Evolutionary conservation across 2,888 invertebrate species (phyloP).

Genomic region (Drosophila kuntzei): DNA sequence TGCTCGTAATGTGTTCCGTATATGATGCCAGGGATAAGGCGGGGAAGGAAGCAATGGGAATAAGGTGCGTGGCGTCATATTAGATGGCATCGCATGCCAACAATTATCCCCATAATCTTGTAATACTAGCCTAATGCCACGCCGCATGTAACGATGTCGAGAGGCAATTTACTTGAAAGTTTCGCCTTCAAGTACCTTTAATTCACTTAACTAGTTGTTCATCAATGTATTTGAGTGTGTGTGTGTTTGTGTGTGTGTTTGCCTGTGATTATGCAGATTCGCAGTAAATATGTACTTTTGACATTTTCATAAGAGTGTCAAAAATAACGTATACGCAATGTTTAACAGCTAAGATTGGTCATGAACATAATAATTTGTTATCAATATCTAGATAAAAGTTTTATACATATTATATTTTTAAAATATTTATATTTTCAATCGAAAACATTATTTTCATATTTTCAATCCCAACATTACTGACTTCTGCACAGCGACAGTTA

Average conservation of each 20-base stretch:
- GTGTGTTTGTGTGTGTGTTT: constrained; percentile 11
- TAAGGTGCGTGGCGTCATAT: constrained; percentile 60
- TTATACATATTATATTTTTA: not conserved
- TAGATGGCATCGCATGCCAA: constrained; percentile 74
- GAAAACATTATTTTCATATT: too few relatives aligned
- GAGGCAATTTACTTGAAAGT: constrained; percentile 58
- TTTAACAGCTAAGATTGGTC: not conserved
- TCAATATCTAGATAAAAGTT: not conserved
- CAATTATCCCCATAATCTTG: constrained; percentile 81
- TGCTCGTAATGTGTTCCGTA: constrained; percentile 12
- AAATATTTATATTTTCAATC: too few relatives aligned
- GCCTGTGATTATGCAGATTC: constrained; percentile 44
- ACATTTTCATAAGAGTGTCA: constrained; percentile 38
- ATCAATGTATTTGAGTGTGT: constrained; percentile 11
- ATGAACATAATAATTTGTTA: not conserved
- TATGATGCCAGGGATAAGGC: not conserved
- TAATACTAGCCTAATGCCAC: constrained; percentile 68
- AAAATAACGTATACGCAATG: constrained; percentile 53
- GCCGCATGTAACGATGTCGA: constrained; percentile 38
- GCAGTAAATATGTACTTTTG: constrained; percentile 46
- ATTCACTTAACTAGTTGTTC: constrained; percentile 57
- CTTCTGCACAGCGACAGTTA: too few relatives aligned
- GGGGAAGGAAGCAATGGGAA: constrained; percentile 3
- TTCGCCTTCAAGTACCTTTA: constrained; percentile 36
- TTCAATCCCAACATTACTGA: too few relatives aligned